Percentiles rank a stretch among this genome's conserved stretches.
Evolutionary conservation across 2,797 vertebrate species (phyloP).

Genomic region (Vespertilio murinus): DNA sequence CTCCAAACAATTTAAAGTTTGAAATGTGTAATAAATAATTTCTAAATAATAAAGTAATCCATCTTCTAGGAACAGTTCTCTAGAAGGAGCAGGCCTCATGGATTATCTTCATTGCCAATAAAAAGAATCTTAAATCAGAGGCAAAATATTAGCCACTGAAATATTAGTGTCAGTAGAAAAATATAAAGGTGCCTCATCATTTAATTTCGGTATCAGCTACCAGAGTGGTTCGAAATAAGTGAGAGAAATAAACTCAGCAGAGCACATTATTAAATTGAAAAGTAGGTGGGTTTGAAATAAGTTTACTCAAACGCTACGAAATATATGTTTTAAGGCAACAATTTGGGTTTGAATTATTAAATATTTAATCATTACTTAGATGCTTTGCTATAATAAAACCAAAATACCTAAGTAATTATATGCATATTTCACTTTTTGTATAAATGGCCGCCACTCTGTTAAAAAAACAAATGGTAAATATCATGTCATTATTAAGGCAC

Average conservation of each 20-base stretch:
- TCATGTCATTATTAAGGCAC: not conserved
- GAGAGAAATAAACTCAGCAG: constrained; percentile 13
- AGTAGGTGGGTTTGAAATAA: not conserved
- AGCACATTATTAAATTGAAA: constrained; percentile 26
- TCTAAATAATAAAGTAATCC: constrained; percentile 62
- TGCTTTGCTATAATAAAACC: not conserved
- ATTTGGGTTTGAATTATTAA: constrained; percentile 29
- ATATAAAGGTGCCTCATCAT: not conserved
- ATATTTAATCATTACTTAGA: not conserved
- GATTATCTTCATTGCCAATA: constrained; percentile 60
- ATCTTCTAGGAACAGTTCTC: constrained; percentile 44
- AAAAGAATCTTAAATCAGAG: constrained; percentile 64
- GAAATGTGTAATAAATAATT: constrained; percentile 68
- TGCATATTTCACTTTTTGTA: not conserved
- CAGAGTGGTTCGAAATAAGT: not conserved
- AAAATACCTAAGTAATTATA: not conserved
- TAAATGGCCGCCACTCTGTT: not conserved
- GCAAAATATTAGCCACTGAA: constrained; percentile 52
- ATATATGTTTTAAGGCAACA: not conserved
- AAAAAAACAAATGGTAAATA: not conserved
- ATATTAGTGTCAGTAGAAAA: constrained; percentile 28
- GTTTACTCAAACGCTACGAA: not conserved
- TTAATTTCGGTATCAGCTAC: not conserved
- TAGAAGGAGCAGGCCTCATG: not conserved
- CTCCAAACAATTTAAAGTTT: constrained; percentile 54